Conservation (phyloP, 1,140 invertebrate species). For the Psilanteris sp. region DNA sequence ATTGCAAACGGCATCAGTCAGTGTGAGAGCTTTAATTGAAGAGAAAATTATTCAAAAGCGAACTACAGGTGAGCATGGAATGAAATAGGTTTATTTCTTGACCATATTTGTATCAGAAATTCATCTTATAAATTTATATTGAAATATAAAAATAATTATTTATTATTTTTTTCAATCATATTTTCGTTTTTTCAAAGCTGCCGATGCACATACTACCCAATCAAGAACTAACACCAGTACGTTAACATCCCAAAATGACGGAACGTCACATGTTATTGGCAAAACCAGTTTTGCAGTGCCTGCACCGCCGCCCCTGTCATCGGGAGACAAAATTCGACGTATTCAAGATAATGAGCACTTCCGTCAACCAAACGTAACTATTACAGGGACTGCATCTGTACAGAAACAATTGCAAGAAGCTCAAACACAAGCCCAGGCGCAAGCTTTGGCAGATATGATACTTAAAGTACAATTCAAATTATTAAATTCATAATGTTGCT, state of each 20-base stretch:
- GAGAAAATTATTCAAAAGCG: conserved; percentile 94
- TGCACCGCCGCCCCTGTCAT: conserved; percentile 80
- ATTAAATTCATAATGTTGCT: no score
- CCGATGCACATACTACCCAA: conserved; percentile 78
- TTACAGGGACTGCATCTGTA: conserved; percentile 72
- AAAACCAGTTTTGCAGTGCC: conserved; percentile 83
- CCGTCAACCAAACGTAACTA: conserved; percentile 81
- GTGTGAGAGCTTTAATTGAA: conserved; percentile 92
- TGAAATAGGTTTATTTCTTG: no score
- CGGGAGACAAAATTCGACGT: conserved; percentile 81
- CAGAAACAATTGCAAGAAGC: conserved; percentile 81
- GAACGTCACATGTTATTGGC: conserved; percentile 73
- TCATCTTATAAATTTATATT: no score
- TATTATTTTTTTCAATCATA: no score
- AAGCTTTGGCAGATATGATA: conserved; percentile 78
- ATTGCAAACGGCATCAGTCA: conserved; percentile 91
- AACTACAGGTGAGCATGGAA: conserved; percentile 79
- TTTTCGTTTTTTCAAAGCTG: conserved; percentile 75
- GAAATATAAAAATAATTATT: no score
- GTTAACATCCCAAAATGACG: conserved; percentile 79
- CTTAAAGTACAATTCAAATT: conserved; percentile 68
- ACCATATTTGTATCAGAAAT: no score
- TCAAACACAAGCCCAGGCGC: conserved; percentile 80
- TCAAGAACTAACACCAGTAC: conserved; percentile 75
- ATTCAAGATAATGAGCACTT: conserved; percentile 85